Conservation (phyloP, 1,140 invertebrate genomes). For the Zeugodacus cucurbitae region DNA sequence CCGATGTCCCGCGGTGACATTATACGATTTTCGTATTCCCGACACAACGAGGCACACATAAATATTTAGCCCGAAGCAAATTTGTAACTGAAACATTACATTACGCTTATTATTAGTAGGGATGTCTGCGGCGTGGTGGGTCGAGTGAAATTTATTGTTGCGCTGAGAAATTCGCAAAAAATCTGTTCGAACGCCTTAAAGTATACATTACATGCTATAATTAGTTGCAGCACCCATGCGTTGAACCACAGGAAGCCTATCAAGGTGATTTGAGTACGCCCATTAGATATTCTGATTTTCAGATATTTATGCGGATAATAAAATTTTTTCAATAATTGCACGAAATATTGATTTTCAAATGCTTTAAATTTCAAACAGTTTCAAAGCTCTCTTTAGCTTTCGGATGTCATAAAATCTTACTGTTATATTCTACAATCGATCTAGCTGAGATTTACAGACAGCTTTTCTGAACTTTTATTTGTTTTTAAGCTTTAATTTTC, state of each 20-base stretch:
- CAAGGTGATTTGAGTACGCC: not conserved
- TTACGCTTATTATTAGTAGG: not conserved
- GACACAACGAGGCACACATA: not conserved
- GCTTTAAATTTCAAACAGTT: too few relatives aligned
- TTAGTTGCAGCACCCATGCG: not conserved
- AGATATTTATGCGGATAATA: not conserved
- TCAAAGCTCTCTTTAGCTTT: too few relatives aligned
- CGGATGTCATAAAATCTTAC: too few relatives aligned
- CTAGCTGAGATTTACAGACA: too few relatives aligned
- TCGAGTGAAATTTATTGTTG: not conserved
- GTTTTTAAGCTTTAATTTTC: too few relatives aligned
- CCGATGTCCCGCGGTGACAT: constrained; percentile 2
- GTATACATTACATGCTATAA: constrained; percentile 13
- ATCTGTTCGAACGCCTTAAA: not conserved
- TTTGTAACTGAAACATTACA: constrained; percentile 29
- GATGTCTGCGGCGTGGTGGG: not conserved
- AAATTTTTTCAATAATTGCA: too few relatives aligned
- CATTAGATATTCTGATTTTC: not conserved
- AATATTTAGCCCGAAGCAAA: constrained; percentile 31
- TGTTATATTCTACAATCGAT: too few relatives aligned
- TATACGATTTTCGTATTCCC: not conserved
- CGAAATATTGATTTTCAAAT: too few relatives aligned
- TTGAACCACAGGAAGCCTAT: not conserved
- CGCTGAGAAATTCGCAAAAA: not conserved
- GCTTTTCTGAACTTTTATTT: too few relatives aligned